Percentiles rank a stretch among this genome's conserved stretches.
Evolutionary conservation across 2,888 invertebrate genomes (phyloP).

Genomic region (Morpho achilles): DNA sequence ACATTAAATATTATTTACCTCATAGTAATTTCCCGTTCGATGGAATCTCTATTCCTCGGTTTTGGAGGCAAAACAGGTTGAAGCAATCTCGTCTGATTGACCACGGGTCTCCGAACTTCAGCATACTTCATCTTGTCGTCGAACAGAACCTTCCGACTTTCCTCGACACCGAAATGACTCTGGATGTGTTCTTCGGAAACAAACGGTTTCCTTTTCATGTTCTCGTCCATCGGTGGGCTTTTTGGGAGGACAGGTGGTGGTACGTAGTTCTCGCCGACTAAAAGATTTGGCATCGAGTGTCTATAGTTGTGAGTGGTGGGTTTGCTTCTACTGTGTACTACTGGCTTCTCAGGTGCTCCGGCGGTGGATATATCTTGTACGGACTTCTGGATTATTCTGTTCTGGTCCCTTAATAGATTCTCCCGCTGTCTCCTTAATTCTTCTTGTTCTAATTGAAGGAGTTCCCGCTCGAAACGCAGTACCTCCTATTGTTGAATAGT

Average conservation of each 20-base stretch:
- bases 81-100: constrained; percentile 35
- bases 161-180: constrained; percentile 69
- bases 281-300: constrained; percentile 73
- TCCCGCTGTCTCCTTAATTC: constrained; percentile 87
- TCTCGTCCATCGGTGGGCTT: constrained; percentile 50
- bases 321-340: constrained; percentile 38
- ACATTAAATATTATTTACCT: constrained; percentile 42
- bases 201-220: constrained; percentile 59
- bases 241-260: constrained; percentile 46
- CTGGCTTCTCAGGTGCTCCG: constrained; percentile 55
- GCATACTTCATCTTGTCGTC: constrained; percentile 46
- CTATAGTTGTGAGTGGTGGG: constrained; percentile 49
- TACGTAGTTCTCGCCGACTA: constrained; percentile 53
- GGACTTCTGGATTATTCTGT: constrained; percentile 80
- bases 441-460: constrained; percentile 87
- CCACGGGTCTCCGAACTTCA: constrained; percentile 37
- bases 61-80: constrained; percentile 62
- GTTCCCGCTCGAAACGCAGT: constrained; percentile 87
- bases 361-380: constrained; percentile 80
- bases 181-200: constrained; percentile 71
- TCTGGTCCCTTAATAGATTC: constrained; percentile 83
- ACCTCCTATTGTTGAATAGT: constrained; percentile 76
- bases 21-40: constrained; percentile 73
- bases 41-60: constrained; percentile 61
- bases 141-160: constrained; percentile 60